phyloP scores from a whole-genome alignment of 1,140 invertebrate genomes.

The Diplogasteroides magnus region DNA sequence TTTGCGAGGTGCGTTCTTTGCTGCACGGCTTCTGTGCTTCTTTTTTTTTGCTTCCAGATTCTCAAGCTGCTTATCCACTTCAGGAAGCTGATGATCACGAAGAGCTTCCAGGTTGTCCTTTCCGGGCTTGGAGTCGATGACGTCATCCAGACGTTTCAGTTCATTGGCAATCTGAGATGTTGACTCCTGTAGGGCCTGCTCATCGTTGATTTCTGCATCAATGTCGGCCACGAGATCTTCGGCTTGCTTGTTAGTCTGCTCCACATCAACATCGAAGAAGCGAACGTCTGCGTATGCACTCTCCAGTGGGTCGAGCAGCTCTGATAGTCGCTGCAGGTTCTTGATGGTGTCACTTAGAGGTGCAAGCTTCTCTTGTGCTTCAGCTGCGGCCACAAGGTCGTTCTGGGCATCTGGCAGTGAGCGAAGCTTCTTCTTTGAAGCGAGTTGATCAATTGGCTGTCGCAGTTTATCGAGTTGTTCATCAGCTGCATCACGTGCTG shows the following conservation, averaged over 20 bases:
- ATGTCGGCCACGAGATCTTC: constrained; percentile 21
- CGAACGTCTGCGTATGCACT: constrained; percentile 33
- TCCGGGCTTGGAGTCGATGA: no score
- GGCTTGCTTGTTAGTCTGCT: constrained; percentile 29
- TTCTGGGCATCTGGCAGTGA: constrained; percentile 18
- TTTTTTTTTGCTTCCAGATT: no score
- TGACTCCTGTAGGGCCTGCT: constrained; percentile 15
- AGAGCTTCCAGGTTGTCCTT: no score
- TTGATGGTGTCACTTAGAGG: constrained; percentile 9
- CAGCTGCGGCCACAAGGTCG: no score
- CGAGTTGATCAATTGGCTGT: no score
- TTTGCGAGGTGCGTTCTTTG: no score
- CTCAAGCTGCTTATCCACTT: no score
- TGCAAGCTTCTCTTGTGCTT: no score
- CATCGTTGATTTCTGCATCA: constrained; percentile 21
- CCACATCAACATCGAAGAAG: constrained; percentile 32
- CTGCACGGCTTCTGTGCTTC: no score
- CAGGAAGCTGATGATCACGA: no score
- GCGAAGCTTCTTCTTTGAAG: constrained; percentile 30
- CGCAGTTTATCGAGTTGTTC: background rate
- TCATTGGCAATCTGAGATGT: constrained; percentile 18
- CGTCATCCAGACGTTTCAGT: no score
- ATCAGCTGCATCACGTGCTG: background rate
- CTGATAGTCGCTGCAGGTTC: constrained; percentile 24
- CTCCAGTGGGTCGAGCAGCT: constrained; percentile 28